These are phyloP conservation scores for Hermatobates lingyangjiaoensis DNA, from an alignment of 1,140 invertebrate genomes.

Conservation along the genomic window DNA sequence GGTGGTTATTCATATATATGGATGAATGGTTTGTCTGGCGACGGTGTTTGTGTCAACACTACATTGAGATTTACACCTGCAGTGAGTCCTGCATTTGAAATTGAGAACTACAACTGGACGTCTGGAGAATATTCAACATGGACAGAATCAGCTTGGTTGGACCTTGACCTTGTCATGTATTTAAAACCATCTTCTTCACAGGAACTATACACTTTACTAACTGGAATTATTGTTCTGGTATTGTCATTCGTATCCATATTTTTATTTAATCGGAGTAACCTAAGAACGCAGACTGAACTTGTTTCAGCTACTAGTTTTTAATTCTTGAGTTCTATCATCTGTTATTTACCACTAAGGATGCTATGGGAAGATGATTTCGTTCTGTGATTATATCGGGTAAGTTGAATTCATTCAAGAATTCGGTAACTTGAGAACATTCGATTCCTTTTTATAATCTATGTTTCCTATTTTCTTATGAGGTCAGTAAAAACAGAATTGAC, in stretches of 20 bases:
- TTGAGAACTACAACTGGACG: slow-evolving; percentile 56
- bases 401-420: too few relatives aligned
- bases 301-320: too few relatives aligned
- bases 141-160: slow-evolving; percentile 76
- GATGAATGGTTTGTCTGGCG: slow-evolving; percentile 30
- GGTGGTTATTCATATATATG: slow-evolving; percentile 29
- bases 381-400: too few relatives aligned
- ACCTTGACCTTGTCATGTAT: slow-evolving; percentile 57
- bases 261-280: slow-evolving; percentile 47
- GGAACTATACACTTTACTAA: slow-evolving; percentile 40
- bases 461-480: too few relatives aligned
- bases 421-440: too few relatives aligned
- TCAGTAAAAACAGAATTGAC: too few relatives aligned
- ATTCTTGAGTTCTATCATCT: too few relatives aligned
- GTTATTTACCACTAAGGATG: too few relatives aligned
- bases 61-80: slow-evolving; percentile 53
- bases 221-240: slow-evolving; percentile 39
- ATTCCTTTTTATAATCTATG: too few relatives aligned
- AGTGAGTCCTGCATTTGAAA: slow-evolving; percentile 58
- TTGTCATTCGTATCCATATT: slow-evolving; percentile 46
- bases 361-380: too few relatives aligned
- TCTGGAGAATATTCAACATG: slow-evolving; percentile 68
- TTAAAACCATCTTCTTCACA: slow-evolving; percentile 49
- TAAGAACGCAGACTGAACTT: too few relatives aligned
- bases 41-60: slow-evolving; percentile 52